Base-by-base conservation (phyloP, 2,888 invertebrate species). In the Phengaris arion region DNA sequence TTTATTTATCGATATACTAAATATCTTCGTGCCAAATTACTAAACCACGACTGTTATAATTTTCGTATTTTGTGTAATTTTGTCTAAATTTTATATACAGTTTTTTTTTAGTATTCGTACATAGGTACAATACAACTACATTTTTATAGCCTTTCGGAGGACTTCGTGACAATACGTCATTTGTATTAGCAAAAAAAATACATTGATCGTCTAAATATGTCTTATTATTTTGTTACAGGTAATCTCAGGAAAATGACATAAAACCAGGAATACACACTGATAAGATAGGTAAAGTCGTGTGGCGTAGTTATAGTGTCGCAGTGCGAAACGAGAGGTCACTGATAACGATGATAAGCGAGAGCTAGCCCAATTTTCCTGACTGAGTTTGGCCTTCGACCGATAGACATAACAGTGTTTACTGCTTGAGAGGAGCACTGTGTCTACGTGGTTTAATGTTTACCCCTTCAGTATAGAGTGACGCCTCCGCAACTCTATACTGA, bases 351-450 rank as follows among this genome's bases (percentile, higher is more conserved):
- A 64, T 64, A 64, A 52, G 52, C 9, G 52, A 64, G 35, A 45
- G 64, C 35, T 64, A 64, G 35, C 64, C 64, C 64, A 64, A 64
- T 64, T 64, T 45, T 12, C 35, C 15, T 64, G 64, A 64, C 64
- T 64, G 64, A 6, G 64, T 13, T 12, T 64, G 64, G 64, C 64
- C 64, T 64, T 12, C 35, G 64, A 45, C 35, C 15, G 59, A 10
- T 52, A 22, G 22, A 22, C 22, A 52, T 8, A 52, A 46, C 46
- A 57, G n/a, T 6, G 55, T 15, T n/a, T 7, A 55, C 7, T 59
- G 9, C 15, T 59, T 59, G 3, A 22, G 48, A 48, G 48, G 4
- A 35, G 35, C 35, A 35, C 48, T 48, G 48, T 48, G 48, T 48
- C 8, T 48, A 48, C 48, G 6, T 6, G 8, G 48, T 8, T 48